Evolutionary conservation across 2,113 vertebrate species (phyloP).

Genomic region (Neofelis nebulosa): DNA sequence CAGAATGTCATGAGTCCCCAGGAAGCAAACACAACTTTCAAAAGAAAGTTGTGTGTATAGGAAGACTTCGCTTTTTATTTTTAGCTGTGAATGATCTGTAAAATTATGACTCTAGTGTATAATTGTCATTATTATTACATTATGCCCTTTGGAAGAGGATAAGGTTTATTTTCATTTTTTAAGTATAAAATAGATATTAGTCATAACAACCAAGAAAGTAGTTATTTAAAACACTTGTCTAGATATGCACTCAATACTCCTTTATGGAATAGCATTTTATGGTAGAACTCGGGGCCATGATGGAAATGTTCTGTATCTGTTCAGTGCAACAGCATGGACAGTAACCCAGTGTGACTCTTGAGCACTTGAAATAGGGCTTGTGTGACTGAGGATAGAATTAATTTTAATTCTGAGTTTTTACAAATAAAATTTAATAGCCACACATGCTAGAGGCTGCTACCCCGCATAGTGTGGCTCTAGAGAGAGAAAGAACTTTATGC

Average conservation of each 20-base stretch:
- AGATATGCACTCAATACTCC: too few relatives aligned
- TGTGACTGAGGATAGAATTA: neutral
- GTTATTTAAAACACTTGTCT: neutral
- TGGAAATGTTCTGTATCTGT: accelerated
- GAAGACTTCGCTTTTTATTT: neutral
- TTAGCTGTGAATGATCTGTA: neutral
- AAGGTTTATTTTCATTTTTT: neutral
- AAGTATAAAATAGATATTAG: neutral
- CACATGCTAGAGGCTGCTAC: neutral
- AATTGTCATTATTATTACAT: neutral
- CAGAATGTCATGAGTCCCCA: neutral
- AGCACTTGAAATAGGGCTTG: neutral
- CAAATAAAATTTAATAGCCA: neutral
- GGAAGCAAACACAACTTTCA: neutral
- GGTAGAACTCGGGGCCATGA: neutral
- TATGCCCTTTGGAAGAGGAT: neutral
- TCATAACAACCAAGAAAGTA: neutral
- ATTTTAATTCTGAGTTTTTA: neutral
- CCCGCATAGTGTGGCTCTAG: neutral
- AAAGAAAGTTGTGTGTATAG: neutral
- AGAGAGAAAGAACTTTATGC: neutral
- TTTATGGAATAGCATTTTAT: accelerated
- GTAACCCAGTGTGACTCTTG: neutral
- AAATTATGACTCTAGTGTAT: neutral
- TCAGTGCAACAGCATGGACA: accelerated